phyloP scores from a whole-genome alignment of 2,888 invertebrate species.

The Campaea margaritaria region DNA sequence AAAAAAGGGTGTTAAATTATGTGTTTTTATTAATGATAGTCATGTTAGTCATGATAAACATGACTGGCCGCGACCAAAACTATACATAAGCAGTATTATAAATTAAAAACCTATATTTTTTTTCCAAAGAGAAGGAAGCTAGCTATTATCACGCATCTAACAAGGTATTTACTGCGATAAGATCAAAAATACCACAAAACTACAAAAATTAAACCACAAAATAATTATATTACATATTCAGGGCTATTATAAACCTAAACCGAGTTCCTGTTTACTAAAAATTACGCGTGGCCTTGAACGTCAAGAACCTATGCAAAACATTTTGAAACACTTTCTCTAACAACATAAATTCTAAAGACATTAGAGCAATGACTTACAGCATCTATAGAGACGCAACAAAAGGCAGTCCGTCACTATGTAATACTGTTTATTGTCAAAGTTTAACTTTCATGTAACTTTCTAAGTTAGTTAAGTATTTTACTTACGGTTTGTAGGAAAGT shows the following conservation, averaged over 20 bases:
- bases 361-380: constrained; percentile 5
- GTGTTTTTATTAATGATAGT: too few relatives aligned
- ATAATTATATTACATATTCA: too few relatives aligned
- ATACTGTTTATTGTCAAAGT: constrained; percentile 20
- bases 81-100: too few relatives aligned
- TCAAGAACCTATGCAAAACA: constrained; percentile 5
- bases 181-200: neutral
- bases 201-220: neutral
- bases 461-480: constrained; percentile 54
- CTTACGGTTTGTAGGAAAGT: constrained; percentile 67
- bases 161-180: neutral
- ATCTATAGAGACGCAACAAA: neutral
- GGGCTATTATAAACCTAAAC: constrained; percentile 1
- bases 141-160: too few relatives aligned
- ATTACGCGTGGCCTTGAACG: constrained; percentile 22
- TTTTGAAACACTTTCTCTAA: constrained; percentile 21
- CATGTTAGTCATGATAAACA: too few relatives aligned
- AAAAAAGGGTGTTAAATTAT: too few relatives aligned
- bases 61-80: too few relatives aligned
- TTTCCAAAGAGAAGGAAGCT: too few relatives aligned
- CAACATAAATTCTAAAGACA: neutral
- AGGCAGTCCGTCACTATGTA: constrained; percentile 4
- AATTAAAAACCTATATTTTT: too few relatives aligned
- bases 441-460: constrained; percentile 61
- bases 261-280: constrained; percentile 22